Percentiles rank a stretch among this genome's conserved stretches.
Conservation (phyloP, 2,888 invertebrate genomes). For the Macrostomum cliftonense region DNA sequence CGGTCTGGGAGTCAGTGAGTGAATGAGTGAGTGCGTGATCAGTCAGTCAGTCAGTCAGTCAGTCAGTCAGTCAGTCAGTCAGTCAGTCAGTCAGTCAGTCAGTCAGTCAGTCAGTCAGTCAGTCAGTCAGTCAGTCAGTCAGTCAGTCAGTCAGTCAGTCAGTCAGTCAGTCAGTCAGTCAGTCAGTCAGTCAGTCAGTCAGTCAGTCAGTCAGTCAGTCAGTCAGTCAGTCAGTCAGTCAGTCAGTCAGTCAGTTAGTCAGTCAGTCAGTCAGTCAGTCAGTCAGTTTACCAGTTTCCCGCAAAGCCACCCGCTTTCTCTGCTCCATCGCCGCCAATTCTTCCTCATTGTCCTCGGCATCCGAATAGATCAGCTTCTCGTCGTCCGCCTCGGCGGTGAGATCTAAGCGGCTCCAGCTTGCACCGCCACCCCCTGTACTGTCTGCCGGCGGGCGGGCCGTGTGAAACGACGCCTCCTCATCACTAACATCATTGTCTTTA, state of each 20-base stretch:
- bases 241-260: no score
- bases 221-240: conserved; percentile 12
- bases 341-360: no score
- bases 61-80: conserved; percentile 12
- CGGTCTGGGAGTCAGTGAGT: not conserved
- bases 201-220: conserved; percentile 11
- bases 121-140: conserved; percentile 12
- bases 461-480: no score
- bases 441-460: no score
- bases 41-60: conserved; percentile 11
- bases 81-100: conserved; percentile 12
- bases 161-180: conserved; percentile 12
- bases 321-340: no score
- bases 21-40: no score
- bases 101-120: conserved; percentile 12
- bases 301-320: no score
- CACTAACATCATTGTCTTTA: no score
- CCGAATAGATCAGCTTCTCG: no score
- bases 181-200: conserved; percentile 12
- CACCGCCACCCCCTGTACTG: no score
- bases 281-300: conserved; percentile 8
- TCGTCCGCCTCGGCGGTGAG: no score
- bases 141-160: conserved; percentile 12
- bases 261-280: conserved; percentile 5
- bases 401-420: no score